These are phyloP conservation scores for Temnothorax longispinosus DNA, from an alignment of 1,140 invertebrate species.

Conservation along the genomic window DNA sequence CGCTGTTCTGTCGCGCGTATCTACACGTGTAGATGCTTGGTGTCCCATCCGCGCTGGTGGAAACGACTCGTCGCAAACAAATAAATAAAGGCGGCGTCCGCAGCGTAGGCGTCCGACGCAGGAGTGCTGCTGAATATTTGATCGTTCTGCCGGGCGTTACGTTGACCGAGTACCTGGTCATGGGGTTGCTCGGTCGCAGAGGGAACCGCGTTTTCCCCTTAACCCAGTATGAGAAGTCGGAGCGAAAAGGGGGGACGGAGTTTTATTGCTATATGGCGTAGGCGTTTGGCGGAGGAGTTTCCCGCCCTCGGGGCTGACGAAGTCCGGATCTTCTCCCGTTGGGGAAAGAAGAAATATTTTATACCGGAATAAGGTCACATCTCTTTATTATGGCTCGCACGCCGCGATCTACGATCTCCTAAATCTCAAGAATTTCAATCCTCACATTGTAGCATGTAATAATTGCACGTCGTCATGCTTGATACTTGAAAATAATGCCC, in stretches of 20 bases:
- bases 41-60: conserved; percentile 10
- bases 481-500: conserved; percentile 21
- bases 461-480: conserved; percentile 41
- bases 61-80: conserved; percentile 72
- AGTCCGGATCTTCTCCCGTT: neutral
- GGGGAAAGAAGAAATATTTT: conserved; percentile 21
- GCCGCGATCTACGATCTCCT: conserved; percentile 14
- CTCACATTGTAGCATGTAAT: neutral
- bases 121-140: conserved; percentile 72
- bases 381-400: conserved; percentile 15
- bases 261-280: conserved; percentile 56
- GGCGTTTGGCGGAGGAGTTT: neutral
- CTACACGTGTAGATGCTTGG: conserved; percentile 60
- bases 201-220: conserved; percentile 44
- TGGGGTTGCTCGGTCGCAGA: conserved; percentile 42
- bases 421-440: conserved; percentile 13
- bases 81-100: conserved; percentile 76
- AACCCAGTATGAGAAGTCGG: conserved; percentile 63
- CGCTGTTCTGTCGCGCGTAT: conserved; percentile 59
- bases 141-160: conserved; percentile 59
- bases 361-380: neutral
- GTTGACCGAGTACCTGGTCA: conserved; percentile 64
- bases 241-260: conserved; percentile 1
- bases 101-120: conserved; percentile 35
- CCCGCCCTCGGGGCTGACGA: neutral